phyloP scores from a whole-genome alignment of 2,888 invertebrate genomes.

The Pterostichus niger region DNA sequence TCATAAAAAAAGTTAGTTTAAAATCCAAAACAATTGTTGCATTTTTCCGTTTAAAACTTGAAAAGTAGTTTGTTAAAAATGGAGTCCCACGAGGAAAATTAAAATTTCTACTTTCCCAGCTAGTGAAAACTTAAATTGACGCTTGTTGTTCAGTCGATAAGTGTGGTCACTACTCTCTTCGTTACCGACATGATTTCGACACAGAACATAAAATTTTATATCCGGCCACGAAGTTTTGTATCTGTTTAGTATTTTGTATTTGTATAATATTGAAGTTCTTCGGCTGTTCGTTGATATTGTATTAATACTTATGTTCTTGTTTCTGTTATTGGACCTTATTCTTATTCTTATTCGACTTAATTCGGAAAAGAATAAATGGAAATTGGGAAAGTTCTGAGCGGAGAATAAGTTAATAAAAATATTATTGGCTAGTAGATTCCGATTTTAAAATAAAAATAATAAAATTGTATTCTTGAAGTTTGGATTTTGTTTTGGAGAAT shows the following conservation, averaged over 20 bases:
- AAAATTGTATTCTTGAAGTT: not conserved
- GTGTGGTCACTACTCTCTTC: not conserved
- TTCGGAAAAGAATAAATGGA: conserved; percentile 42
- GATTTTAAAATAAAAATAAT: conserved; percentile 25
- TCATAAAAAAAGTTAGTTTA: no score
- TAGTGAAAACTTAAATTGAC: conserved; percentile 18
- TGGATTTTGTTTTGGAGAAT: conserved; percentile 7
- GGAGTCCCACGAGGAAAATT: conserved; percentile 1
- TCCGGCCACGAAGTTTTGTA: conserved; percentile 13
- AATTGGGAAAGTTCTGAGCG: conserved; percentile 40
- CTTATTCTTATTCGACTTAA: conserved; percentile 28
- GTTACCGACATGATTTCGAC: conserved; percentile 11
- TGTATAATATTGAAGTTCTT: conserved; percentile 39
- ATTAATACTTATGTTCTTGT: conserved; percentile 39
- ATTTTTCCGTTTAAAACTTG: no score
- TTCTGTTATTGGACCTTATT: conserved; percentile 18
- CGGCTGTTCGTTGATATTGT: conserved; percentile 1
- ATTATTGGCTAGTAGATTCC: conserved; percentile 28
- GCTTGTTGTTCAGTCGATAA: conserved; percentile 28
- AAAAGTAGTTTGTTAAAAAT: conserved; percentile 11
- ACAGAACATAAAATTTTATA: conserved; percentile 45
- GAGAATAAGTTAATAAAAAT: conserved; percentile 15
- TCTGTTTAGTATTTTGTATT: conserved; percentile 50
- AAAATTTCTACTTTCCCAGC: conserved; percentile 11
- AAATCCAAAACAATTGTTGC: no score